Evolutionary conservation across 2,797 vertebrate genomes (phyloP).

Genomic region (Amniataba percoides): DNA sequence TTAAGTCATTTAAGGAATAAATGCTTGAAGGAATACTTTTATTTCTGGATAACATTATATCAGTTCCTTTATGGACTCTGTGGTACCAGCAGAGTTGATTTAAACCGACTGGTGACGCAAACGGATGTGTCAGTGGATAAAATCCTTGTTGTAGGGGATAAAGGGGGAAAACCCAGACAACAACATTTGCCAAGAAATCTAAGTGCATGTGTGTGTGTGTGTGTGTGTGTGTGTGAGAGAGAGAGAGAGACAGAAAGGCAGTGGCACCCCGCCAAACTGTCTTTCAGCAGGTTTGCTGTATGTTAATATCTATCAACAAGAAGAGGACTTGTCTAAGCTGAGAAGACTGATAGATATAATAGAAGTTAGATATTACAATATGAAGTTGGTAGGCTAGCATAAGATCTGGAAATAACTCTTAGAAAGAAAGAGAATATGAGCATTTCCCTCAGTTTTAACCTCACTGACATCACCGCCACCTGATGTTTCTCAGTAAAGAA

Average conservation of each 20-base stretch:
- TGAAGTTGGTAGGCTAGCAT: background rate
- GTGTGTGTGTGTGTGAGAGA: background rate
- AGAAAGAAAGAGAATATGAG: too few relatives aligned
- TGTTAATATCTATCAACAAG: background rate
- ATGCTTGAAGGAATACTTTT: too few relatives aligned
- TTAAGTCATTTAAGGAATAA: too few relatives aligned
- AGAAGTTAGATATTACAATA: background rate
- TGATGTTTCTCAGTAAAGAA: too few relatives aligned
- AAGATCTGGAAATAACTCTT: background rate
- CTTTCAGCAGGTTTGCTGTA: background rate
- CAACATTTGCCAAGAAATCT: background rate
- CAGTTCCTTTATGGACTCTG: background rate
- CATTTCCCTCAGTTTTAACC: too few relatives aligned
- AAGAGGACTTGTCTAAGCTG: background rate
- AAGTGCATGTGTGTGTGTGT: background rate
- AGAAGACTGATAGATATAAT: background rate
- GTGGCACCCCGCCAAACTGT: background rate
- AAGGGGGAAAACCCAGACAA: slow-evolving; percentile 8
- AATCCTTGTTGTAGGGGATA: background rate
- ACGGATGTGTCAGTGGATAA: background rate
- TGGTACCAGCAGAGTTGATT: background rate
- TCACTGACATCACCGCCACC: too few relatives aligned
- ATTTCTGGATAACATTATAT: background rate
- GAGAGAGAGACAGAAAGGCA: background rate
- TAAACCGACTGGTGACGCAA: background rate